Percentiles rank a stretch among this genome's conserved stretches.
Conservation (phyloP, 2,888 invertebrate genomes). For the Cenopis cana region DNA sequence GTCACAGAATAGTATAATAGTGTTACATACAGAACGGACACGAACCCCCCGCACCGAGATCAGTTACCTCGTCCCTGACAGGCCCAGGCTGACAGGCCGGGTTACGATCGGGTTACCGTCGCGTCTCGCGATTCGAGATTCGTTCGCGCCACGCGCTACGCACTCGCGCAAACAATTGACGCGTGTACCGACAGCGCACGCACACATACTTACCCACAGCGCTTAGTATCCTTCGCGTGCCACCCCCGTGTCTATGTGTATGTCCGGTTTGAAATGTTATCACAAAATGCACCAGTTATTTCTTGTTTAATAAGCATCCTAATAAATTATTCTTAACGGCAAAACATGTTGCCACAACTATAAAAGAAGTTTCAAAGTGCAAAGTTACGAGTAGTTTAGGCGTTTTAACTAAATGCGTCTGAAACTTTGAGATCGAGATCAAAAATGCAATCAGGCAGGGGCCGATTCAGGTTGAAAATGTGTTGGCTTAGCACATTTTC, state of each 20-base stretch:
- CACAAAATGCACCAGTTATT: neutral
- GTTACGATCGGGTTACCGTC: no score
- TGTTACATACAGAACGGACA: no score
- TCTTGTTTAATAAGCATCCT: neutral
- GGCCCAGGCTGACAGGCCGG: no score
- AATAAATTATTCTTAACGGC: neutral
- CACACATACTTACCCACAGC: no score
- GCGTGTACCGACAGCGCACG: no score
- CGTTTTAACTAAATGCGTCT: neutral
- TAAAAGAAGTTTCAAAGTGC: slow-evolving; percentile 3
- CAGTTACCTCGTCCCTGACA: no score
- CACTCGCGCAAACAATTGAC: no score
- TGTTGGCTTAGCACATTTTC: neutral
- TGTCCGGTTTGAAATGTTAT: neutral
- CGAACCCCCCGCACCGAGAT: no score
- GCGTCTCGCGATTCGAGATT: no score
- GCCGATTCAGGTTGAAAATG: neutral
- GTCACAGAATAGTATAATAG: no score
- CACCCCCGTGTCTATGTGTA: neutral
- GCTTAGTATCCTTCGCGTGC: no score
- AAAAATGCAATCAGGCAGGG: neutral
- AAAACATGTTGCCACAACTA: slow-evolving; percentile 6
- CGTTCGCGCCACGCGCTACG: no score
- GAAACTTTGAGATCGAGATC: neutral
- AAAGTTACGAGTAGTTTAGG: slow-evolving; percentile 5